Percentiles rank a stretch among this genome's conserved stretches.
Conservation (phyloP, 2,888 invertebrate species). For the Amblyjoppa proteus region DNA sequence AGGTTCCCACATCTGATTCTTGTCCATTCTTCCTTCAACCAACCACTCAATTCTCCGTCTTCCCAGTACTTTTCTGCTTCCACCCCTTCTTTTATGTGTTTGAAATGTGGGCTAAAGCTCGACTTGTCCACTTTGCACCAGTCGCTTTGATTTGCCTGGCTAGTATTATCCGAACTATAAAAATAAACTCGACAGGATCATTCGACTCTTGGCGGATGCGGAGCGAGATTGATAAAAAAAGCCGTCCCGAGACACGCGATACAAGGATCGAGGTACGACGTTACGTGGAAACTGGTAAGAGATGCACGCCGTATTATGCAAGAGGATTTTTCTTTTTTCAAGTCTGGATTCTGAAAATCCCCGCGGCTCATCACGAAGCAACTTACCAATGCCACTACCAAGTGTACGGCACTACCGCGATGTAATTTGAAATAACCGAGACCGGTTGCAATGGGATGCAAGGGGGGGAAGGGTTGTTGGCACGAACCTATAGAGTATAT, state of each 20-base stretch:
- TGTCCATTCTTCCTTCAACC: too few relatives aligned
- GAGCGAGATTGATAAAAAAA: background rate
- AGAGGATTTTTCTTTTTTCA: background rate
- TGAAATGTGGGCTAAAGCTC: too few relatives aligned
- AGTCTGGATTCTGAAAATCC: background rate
- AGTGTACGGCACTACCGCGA: slow-evolving; percentile 4
- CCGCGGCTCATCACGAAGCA: slow-evolving; percentile 2
- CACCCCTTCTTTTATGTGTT: too few relatives aligned
- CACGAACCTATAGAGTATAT: slow-evolving; percentile 22
- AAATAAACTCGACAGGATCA: background rate
- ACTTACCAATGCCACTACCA: slow-evolving; percentile 34
- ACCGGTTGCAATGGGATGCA: background rate
- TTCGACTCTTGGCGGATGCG: background rate
- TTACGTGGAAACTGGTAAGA: background rate
- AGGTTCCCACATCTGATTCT: too few relatives aligned
- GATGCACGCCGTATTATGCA: background rate
- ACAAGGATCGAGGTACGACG: background rate
- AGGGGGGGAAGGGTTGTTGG: background rate
- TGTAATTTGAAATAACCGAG: slow-evolving; percentile 52
- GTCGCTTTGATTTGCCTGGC: too few relatives aligned
- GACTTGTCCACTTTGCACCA: too few relatives aligned
- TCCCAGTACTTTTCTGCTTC: too few relatives aligned
- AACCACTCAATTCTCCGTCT: too few relatives aligned
- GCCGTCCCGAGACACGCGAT: background rate
- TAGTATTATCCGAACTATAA: background rate